These are phyloP conservation scores for Philaethria dido DNA, from an alignment of 2,888 invertebrate species.

Conservation along the genomic window DNA sequence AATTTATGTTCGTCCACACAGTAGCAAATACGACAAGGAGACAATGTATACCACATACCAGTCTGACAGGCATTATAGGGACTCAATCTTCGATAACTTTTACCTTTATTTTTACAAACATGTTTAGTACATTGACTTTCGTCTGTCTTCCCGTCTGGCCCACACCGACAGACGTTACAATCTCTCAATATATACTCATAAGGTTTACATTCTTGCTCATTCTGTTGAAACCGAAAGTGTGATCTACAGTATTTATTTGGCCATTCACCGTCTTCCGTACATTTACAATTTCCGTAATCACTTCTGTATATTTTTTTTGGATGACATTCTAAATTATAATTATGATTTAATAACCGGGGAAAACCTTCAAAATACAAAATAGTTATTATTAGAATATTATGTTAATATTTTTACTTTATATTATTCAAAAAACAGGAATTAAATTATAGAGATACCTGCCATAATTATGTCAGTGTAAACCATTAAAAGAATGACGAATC, in stretches of 20 bases:
- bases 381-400: not conserved
- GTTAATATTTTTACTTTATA: not conserved
- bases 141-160: conserved; percentile 54
- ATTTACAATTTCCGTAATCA: conserved; percentile 57
- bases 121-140: conserved; percentile 62
- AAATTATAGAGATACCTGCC: conserved; percentile 5
- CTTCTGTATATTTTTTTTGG: conserved; percentile 56
- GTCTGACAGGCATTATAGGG: conserved; percentile 56
- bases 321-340: conserved; percentile 47
- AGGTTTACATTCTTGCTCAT: conserved; percentile 53
- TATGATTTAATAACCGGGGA: not conserved
- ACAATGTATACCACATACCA: conserved; percentile 65
- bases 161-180: conserved; percentile 68
- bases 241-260: conserved; percentile 54
- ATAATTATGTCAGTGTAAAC: conserved; percentile 5
- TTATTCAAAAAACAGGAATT: not conserved
- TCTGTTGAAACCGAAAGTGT: conserved; percentile 27
- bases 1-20: conserved; percentile 63
- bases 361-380: not conserved
- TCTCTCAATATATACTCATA: conserved; percentile 55
- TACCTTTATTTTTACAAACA: conserved; percentile 47
- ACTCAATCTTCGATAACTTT: conserved; percentile 39
- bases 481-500: not conserved
- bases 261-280: conserved; percentile 60
- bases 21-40: conserved; percentile 68